Conservation (phyloP, 2,113 vertebrate species). For the Anguilla japonica region DNA sequence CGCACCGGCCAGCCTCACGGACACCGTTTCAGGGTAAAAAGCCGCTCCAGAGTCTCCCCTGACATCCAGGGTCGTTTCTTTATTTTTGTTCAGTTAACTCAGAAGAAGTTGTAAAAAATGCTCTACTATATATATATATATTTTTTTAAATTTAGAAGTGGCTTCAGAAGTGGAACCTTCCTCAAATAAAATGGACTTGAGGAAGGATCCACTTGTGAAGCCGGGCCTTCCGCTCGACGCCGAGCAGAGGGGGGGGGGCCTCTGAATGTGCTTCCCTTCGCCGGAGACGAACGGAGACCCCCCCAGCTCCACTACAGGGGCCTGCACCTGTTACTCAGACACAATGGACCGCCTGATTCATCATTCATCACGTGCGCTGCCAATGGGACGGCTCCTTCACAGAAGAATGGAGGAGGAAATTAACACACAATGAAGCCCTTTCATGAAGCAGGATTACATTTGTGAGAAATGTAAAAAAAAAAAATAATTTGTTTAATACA, state of each 20-base stretch:
- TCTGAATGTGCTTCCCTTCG: constrained; percentile 27
- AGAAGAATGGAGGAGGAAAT: neutral
- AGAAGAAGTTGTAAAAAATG: neutral
- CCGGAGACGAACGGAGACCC: constrained; percentile 33
- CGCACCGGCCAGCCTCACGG: neutral
- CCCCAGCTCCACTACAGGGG: constrained; percentile 44
- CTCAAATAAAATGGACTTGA: neutral
- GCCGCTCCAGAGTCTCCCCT: neutral
- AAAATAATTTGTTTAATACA: neutral
- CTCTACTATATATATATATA: no score
- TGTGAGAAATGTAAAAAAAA: neutral
- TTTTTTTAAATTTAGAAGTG: no score
- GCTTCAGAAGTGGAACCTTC: no score
- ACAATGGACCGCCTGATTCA: constrained; percentile 3
- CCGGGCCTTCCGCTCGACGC: neutral
- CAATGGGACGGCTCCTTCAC: neutral
- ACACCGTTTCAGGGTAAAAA: neutral
- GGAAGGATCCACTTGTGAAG: neutral
- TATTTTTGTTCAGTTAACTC: neutral
- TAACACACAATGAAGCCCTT: neutral
- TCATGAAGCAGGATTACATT: neutral
- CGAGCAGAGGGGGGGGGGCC: neutral
- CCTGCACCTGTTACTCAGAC: constrained; percentile 42
- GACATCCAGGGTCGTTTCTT: neutral
- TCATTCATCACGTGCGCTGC: neutral